phyloP scores from a whole-genome alignment of 2,888 invertebrate species.

The Electrophaes corylata region DNA sequence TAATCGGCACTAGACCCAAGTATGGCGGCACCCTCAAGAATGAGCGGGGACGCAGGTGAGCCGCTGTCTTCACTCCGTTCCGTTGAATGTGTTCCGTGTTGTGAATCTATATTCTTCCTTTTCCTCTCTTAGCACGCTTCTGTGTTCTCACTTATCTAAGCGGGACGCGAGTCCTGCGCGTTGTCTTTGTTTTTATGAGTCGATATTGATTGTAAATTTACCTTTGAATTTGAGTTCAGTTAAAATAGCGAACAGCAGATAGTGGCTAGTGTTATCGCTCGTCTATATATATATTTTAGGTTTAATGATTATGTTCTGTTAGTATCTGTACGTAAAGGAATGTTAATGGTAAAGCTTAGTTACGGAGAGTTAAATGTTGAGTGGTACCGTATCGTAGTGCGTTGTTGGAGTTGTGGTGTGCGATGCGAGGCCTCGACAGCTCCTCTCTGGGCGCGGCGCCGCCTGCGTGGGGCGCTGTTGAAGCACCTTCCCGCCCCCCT shows the following conservation, averaged over 20 bases:
- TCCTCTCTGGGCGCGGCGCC: conserved; percentile 59
- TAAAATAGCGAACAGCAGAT: conserved; percentile 82
- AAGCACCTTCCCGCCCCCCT: conserved; percentile 44
- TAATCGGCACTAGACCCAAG: conserved; percentile 99
- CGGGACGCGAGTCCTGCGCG: conserved; percentile 80
- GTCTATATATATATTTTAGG: conserved; percentile 72
- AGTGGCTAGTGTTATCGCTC: conserved; percentile 84
- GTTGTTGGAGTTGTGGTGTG: conserved; percentile 78
- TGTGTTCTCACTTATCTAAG: conserved; percentile 84
- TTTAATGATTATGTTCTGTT: conserved; percentile 82
- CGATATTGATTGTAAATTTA: conserved; percentile 81
- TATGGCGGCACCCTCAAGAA: conserved; percentile 99
- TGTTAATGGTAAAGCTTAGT: conserved; percentile 82
- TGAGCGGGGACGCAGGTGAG: conserved; percentile 99
- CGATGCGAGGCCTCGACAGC: conserved; percentile 68
- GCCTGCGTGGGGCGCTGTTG: conserved; percentile 59
- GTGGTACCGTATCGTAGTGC: conserved; percentile 82
- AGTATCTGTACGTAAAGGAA: conserved; percentile 80
- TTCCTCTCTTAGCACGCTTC: conserved; percentile 85
- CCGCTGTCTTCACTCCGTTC: conserved; percentile 86
- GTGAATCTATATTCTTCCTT: conserved; percentile 83
- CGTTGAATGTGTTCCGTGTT: conserved; percentile 86
- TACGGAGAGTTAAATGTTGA: conserved; percentile 81
- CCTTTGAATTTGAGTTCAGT: conserved; percentile 81
- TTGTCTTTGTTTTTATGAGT: conserved; percentile 82